A percentile compares a stretch with the other conserved stretches of the same genome.
Evolutionary conservation across 1,140 invertebrate species (phyloP).

Genomic region (Zaprionus capensis): DNA sequence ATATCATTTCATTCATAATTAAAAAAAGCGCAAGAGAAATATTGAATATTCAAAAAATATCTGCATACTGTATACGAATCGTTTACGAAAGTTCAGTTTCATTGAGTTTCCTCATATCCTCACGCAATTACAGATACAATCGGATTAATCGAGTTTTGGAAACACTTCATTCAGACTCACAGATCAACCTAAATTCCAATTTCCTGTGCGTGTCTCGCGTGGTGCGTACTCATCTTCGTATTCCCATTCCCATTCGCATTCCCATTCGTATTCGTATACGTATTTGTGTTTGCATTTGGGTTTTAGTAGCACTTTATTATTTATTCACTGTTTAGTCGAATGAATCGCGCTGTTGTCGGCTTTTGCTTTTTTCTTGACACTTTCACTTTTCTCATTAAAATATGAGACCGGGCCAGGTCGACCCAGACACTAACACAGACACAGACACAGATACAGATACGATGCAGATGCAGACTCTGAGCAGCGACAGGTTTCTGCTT

Average conservation of each 20-base stretch:
- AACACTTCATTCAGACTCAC: neutral
- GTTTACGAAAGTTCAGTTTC: neutral
- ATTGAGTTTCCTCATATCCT: neutral
- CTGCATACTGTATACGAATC: too few species aligned
- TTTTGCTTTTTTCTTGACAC: conserved; percentile 69
- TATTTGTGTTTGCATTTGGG: conserved; percentile 45
- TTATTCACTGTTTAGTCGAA: conserved; percentile 70
- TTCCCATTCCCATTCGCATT: neutral
- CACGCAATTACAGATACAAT: neutral
- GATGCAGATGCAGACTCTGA: neutral
- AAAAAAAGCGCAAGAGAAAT: neutral
- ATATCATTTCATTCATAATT: conserved; percentile 19
- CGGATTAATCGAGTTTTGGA: neutral
- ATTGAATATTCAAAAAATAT: neutral
- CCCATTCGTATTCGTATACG: conserved; percentile 5
- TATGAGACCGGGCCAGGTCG: conserved; percentile 49
- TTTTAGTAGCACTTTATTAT: conserved; percentile 61
- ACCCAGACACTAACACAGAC: conserved; percentile 21
- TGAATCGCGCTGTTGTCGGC: conserved; percentile 35
- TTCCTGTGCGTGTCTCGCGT: conserved; percentile 4
- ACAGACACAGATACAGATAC: neutral
- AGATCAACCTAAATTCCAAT: conserved; percentile 7
- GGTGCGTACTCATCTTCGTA: conserved; percentile 7
- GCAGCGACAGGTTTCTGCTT: neutral
- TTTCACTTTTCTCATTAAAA: conserved; percentile 82